Percentiles rank a stretch among this genome's conserved stretches.
These are phyloP conservation scores for Drosophila limbata DNA, from an alignment of 2,888 invertebrate genomes.

Conservation along the genomic window DNA sequence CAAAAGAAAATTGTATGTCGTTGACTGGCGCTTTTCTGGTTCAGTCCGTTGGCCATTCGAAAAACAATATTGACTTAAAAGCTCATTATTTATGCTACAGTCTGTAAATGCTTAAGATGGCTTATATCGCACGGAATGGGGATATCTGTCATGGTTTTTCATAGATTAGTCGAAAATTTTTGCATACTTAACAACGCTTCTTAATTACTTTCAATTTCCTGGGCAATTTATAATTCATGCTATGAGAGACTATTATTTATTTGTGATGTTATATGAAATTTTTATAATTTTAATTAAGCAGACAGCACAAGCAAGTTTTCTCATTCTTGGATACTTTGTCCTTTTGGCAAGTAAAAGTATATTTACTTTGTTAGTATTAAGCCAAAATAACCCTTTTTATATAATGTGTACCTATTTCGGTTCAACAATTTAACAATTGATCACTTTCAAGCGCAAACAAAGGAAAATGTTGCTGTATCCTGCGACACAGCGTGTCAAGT, in stretches of 20 bases:
- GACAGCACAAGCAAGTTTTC: too few relatives aligned
- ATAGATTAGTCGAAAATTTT: constrained; percentile 6
- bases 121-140: not conserved
- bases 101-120: constrained; percentile 11
- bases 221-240: not conserved
- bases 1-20: constrained; percentile 19
- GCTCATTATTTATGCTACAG: constrained; percentile 26
- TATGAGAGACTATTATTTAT: not conserved
- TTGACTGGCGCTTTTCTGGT: constrained; percentile 22
- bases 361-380: not conserved
- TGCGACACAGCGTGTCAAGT: constrained; percentile 5
- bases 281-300: too few relatives aligned
- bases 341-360: too few relatives aligned
- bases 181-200: constrained; percentile 10
- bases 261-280: not conserved
- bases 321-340: too few relatives aligned
- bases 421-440: constrained; percentile 10
- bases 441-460: constrained; percentile 7
- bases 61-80: constrained; percentile 42
- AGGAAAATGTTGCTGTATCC: constrained; percentile 15
- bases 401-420: not conserved
- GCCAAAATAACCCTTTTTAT: not conserved
- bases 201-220: constrained; percentile 11
- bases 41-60: constrained; percentile 20
- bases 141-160: constrained; percentile 3